These are phyloP conservation scores for Drosophila diplacantha DNA, from an alignment of 2,888 invertebrate species.

Conservation along the genomic window DNA sequence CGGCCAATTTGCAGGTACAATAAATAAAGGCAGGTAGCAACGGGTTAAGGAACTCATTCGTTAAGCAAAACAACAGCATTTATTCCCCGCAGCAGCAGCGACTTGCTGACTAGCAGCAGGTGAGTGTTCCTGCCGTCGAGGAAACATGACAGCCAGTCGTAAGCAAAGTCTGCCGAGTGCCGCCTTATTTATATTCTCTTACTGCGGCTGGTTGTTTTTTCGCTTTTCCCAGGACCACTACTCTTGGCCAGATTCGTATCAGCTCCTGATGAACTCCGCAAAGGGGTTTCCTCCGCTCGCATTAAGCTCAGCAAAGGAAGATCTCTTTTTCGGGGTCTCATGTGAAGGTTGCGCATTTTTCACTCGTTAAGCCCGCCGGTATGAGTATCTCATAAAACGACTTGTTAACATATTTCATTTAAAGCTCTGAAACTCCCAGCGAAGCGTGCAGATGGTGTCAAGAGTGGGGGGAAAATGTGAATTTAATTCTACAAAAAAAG, in stretches of 20 bases:
- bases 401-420: constrained; percentile 11
- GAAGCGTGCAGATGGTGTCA: neutral
- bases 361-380: neutral
- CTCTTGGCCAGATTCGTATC: constrained; percentile 2
- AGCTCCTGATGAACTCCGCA: constrained; percentile 1
- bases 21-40: constrained; percentile 29
- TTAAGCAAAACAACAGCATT: constrained; percentile 40
- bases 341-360: constrained; percentile 13
- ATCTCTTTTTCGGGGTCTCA: constrained; percentile 14
- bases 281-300: constrained; percentile 5
- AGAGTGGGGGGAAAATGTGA: no score
- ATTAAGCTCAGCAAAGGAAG: neutral
- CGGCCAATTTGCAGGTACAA: constrained; percentile 35
- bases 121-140: constrained; percentile 32
- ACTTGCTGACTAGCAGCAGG: constrained; percentile 23
- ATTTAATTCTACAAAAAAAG: neutral
- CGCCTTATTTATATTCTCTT: constrained; percentile 16
- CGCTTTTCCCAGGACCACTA: neutral
- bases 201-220: constrained; percentile 4
- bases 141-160: constrained; percentile 21
- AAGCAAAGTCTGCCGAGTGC: constrained; percentile 14
- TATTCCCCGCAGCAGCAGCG: constrained; percentile 14
- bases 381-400: constrained; percentile 12
- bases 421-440: neutral
- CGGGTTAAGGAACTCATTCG: constrained; percentile 55